Conservation (phyloP, 2,113 vertebrate species). For the Arizona elegans region DNA sequence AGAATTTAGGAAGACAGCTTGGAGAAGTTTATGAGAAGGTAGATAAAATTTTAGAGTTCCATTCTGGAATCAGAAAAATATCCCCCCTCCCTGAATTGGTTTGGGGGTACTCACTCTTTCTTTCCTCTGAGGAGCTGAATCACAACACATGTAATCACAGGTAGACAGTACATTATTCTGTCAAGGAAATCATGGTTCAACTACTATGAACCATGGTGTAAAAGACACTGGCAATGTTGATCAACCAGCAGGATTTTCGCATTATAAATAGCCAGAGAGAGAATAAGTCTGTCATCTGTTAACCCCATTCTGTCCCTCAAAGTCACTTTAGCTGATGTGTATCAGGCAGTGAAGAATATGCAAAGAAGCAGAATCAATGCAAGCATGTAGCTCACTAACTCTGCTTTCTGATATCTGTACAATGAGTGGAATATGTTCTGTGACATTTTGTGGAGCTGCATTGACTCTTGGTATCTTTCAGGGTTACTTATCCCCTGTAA, state of each 20-base stretch:
- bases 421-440: neutral
- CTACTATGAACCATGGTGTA: neutral
- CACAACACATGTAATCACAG: neutral
- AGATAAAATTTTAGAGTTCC: neutral
- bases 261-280: neutral
- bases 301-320: neutral
- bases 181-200: neutral
- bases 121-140: neutral
- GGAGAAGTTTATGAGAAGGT: neutral
- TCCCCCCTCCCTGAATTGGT: neutral
- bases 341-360: neutral
- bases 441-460: neutral
- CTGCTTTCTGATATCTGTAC: too few species aligned
- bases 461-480: neutral
- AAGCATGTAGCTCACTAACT: neutral
- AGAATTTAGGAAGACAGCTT: neutral
- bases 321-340: neutral
- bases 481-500: neutral
- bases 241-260: neutral
- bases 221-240: neutral
- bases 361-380: neutral
- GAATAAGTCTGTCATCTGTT: neutral
- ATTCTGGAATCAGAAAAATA: neutral
- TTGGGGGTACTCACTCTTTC: neutral
- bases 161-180: neutral